These are phyloP conservation scores for Oreotrochilus melanogaster DNA, from an alignment of 2,113 vertebrate species.

Conservation along the genomic window DNA sequence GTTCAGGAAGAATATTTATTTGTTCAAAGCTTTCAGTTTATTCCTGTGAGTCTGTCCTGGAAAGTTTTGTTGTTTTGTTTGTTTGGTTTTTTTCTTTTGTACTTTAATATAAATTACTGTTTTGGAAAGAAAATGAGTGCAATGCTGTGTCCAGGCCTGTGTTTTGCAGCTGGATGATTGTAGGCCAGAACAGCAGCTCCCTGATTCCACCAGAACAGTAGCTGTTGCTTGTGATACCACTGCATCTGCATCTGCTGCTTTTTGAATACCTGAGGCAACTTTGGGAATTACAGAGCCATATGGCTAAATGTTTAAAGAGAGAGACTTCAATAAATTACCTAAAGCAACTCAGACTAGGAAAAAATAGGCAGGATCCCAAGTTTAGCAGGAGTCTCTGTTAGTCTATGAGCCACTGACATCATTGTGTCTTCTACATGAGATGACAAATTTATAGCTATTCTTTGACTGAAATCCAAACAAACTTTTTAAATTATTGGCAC, in stretches of 20 bases:
- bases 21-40: neutral
- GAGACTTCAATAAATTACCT: neutral
- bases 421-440: neutral
- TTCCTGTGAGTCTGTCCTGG: neutral
- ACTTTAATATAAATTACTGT: neutral
- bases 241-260: constrained; percentile 11
- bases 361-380: constrained; percentile 16
- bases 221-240: neutral
- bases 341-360: neutral
- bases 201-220: neutral
- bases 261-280: neutral
- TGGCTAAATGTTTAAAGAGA: neutral
- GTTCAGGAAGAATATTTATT: neutral
- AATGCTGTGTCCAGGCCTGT: neutral
- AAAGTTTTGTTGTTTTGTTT: neutral
- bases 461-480: constrained; percentile 7
- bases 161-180: neutral
- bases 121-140: neutral
- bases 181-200: neutral
- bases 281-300: neutral
- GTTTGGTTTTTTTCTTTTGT: neutral
- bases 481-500: constrained; percentile 13
- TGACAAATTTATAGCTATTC: constrained; percentile 37
- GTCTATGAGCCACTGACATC: constrained; percentile 5
- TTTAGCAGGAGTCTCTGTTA: neutral